phyloP scores from a whole-genome alignment of 2,888 invertebrate species.

The Tillus elongatus region DNA sequence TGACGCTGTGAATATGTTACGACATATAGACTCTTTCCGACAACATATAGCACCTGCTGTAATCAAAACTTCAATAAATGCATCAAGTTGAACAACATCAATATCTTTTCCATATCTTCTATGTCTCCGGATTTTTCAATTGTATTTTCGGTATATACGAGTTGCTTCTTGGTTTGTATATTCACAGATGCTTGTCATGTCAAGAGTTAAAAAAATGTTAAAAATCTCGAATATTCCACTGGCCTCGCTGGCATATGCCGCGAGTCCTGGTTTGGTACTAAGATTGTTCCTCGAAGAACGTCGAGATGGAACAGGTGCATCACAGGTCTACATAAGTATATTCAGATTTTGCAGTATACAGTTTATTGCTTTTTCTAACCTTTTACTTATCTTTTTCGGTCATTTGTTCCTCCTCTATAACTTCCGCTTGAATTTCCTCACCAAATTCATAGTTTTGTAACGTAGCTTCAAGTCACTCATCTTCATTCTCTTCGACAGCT shows the following conservation, averaged over 20 bases:
- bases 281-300: conserved; percentile 4
- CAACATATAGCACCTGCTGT: too few relatives aligned
- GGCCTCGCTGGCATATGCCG: conserved; percentile 6
- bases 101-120: neutral
- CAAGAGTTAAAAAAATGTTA: neutral
- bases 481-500: conserved; percentile 5
- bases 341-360: conserved; percentile 3
- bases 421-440: conserved; percentile 1
- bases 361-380: conserved; percentile 1
- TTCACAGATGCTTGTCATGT: conserved; percentile 2
- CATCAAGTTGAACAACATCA: too few relatives aligned
- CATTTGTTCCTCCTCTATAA: conserved; percentile 5
- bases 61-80: too few relatives aligned
- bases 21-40: neutral
- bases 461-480: neutral
- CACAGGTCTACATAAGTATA: neutral
- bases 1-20: conserved; percentile 1
- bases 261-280: conserved; percentile 5
- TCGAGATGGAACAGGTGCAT: conserved; percentile 1
- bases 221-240: conserved; percentile 7
- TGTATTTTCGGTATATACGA: conserved; percentile 1
- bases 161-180: conserved; percentile 2
- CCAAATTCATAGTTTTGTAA: conserved; percentile 5
- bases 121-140: neutral
- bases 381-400: too few relatives aligned